These are phyloP conservation scores for Alloscopus bannaensis DNA, from an alignment of 2,888 invertebrate species.

Conservation along the genomic window DNA sequence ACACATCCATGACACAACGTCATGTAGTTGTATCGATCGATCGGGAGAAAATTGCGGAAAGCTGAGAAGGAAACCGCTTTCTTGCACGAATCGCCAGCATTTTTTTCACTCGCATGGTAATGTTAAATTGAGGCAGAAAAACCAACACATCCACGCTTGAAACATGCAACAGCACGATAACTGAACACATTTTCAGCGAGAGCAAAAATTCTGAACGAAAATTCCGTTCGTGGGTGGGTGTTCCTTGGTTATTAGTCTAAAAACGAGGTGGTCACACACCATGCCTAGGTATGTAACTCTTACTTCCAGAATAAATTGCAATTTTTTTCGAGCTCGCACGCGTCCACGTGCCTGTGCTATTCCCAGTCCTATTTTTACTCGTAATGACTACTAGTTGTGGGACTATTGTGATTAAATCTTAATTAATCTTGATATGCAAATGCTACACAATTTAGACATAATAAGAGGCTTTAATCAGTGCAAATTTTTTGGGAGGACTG, in stretches of 20 bases:
- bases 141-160: neutral
- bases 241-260: constrained; percentile 23
- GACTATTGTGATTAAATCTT: neutral
- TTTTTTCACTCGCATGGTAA: constrained; percentile 7
- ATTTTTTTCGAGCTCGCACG: neutral
- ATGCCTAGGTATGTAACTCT: too few species aligned
- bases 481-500: too few species aligned
- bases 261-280: constrained; percentile 15
- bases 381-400: too few species aligned
- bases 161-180: constrained; percentile 21
- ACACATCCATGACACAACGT: too few species aligned
- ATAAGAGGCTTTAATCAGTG: too few species aligned
- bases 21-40: constrained; percentile 4
- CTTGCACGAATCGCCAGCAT: constrained; percentile 23
- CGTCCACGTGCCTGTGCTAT: neutral
- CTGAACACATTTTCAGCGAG: neutral
- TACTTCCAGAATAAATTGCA: neutral
- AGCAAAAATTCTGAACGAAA: neutral
- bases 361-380: too few species aligned
- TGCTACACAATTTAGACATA: too few species aligned
- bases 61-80: constrained; percentile 11
- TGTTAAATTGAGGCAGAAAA: neutral
- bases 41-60: neutral
- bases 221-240: constrained; percentile 4
- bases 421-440: neutral